phyloP scores from a whole-genome alignment of 2,797 vertebrate species.

The Chaunax sp. region DNA sequence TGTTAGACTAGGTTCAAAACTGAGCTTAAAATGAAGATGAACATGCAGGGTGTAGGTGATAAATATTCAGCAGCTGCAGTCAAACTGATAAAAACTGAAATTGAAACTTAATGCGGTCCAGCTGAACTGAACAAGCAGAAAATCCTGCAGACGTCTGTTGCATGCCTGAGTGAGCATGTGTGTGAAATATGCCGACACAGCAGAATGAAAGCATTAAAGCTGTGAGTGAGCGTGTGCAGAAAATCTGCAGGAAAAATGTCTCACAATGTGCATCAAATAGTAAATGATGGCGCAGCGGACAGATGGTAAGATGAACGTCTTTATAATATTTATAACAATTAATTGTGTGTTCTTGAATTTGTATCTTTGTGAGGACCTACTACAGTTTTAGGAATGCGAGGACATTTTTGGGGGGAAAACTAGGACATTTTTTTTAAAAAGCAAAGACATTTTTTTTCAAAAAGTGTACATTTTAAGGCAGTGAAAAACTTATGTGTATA shows the following conservation, averaged over 20 bases:
- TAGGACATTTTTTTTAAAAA: no score
- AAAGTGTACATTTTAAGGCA: no score
- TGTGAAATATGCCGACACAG: conserved; percentile 13
- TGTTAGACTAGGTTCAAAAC: no score
- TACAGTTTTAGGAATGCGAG: no score
- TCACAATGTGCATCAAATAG: background rate
- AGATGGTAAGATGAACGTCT: no score
- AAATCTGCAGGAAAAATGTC: background rate
- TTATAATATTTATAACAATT: background rate
- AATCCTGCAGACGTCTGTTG: conserved; percentile 2
- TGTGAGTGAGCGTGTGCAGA: background rate
- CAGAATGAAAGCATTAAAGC: background rate
- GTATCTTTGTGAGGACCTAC: background rate
- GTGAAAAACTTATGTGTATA: no score
- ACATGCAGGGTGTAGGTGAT: no score
- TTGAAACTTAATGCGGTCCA: background rate
- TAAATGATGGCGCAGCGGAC: background rate
- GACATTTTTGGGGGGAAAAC: no score
- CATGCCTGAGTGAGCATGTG: background rate
- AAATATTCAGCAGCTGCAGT: background rate
- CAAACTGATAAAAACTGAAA: background rate
- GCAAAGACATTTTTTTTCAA: no score
- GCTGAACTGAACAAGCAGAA: background rate
- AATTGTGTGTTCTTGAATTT: background rate
- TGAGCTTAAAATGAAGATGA: background rate